Evolutionary conservation across 2,888 invertebrate species (phyloP).

Genomic region (Heliconius erato): DNA sequence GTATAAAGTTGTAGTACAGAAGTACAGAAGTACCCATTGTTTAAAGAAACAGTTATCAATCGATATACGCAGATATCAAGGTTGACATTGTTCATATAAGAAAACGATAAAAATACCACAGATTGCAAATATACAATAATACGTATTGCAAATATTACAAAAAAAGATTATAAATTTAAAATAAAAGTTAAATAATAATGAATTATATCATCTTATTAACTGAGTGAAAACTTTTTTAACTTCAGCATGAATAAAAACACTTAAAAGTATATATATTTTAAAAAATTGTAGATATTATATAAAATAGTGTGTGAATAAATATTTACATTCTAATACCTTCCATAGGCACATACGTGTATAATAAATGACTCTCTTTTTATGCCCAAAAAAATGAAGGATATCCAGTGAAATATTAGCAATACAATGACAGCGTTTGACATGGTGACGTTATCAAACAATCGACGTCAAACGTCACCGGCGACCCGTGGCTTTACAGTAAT

Average conservation of each 20-base stretch:
- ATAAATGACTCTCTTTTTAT: neutral
- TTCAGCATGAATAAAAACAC: too few species aligned
- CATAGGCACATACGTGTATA: neutral
- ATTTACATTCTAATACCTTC: too few species aligned
- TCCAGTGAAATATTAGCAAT: neutral
- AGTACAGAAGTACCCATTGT: neutral
- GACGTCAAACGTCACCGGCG: neutral
- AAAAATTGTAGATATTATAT: neutral
- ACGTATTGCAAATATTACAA: neutral
- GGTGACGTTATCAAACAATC: neutral
- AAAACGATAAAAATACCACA: conserved; percentile 12
- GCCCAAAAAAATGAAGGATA: neutral
- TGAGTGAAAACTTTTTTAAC: neutral
- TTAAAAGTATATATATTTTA: neutral
- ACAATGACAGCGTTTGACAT: neutral
- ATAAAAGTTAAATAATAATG: neutral
- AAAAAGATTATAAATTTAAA: neutral
- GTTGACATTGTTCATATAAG: neutral
- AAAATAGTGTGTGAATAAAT: too few species aligned
- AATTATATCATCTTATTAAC: neutral
- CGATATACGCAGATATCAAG: neutral
- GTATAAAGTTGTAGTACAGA: neutral
- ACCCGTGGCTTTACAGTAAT: neutral
- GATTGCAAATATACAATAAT: too few species aligned
- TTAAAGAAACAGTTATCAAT: neutral